Base-by-base conservation (phyloP, 2,797 vertebrate genomes). In the Lacerta viridis region DNA sequence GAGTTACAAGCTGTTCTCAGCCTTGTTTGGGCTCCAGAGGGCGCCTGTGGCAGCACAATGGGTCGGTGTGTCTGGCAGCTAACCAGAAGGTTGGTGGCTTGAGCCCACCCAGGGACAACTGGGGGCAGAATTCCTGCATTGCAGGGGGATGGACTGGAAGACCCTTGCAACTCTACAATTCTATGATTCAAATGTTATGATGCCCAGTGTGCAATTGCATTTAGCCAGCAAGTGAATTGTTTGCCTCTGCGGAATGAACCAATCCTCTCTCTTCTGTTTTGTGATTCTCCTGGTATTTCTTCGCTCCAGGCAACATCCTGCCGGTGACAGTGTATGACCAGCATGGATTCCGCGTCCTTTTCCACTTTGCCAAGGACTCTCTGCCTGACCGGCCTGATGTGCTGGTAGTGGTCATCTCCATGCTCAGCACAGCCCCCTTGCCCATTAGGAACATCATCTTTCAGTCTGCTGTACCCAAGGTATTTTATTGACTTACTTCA, bases 381-480 rank as follows among this genome's bases (percentile, higher is more conserved):
- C 98, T 99, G 46, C 98, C 98, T 0, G 97, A 97, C 8, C 97
- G 98, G 83, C 97, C 98, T 0, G 99, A 99, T 0, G 97, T 99
- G 87, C 96, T 99, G 64, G 99, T 99, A 90, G 99, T 99, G 87
- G 99, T 99, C 91, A 98, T 99, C 84, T 99, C 99, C 83, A 99
- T 99, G 99, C 96, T 99, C 74, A 99, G 98, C 90, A 99, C 98
- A 0, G 98, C 99, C 1, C 98, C 99, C 0, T 96, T 97, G 90
- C 98, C 99, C 4, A 98, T 99, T 94, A 98, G 97, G 92, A 98
- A 98, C 95, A 99, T 99, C 61, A 96, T 98, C 91, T 99, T 99
- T 95, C 99, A 99, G 96, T 98, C 99, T 0, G 99, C 99, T 0
- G 99, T 99, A 33, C 99, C 99, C 90, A 99, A 98, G 99, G 99